Percentiles rank a stretch among this genome's conserved stretches.
Conservation (phyloP, 2,888 invertebrate species). For the Caenorhabditis sp. region DNA sequence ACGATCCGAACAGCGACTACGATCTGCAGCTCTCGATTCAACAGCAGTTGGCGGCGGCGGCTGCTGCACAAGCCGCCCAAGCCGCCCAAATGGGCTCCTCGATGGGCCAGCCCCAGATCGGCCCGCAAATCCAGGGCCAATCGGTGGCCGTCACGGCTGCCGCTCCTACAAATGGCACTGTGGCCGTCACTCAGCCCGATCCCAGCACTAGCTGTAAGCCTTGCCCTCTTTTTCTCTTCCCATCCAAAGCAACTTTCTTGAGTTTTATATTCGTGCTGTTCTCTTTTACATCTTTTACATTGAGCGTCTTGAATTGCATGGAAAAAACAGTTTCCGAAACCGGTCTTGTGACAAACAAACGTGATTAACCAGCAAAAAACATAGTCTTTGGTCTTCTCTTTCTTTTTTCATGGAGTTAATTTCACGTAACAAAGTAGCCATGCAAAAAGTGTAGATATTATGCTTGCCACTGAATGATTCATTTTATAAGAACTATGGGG, state of each 20-base stretch:
- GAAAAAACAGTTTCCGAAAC: slow-evolving; percentile 17
- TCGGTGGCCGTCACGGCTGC: slow-evolving; percentile 25
- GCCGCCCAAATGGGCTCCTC: slow-evolving; percentile 35
- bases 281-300: slow-evolving; percentile 48
- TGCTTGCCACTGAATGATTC: slow-evolving; percentile 49
- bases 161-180: slow-evolving; percentile 38
- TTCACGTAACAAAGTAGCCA: slow-evolving; percentile 46
- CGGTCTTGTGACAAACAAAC: slow-evolving; percentile 39
- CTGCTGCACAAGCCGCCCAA: slow-evolving; percentile 43
- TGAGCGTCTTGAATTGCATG: slow-evolving; percentile 57
- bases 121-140: slow-evolving; percentile 51
- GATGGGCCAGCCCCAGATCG: slow-evolving; percentile 47
- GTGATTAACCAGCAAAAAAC: slow-evolving; percentile 50
- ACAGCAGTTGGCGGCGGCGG: slow-evolving; percentile 62
- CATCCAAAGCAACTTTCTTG: slow-evolving; percentile 53
- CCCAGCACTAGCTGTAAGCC: slow-evolving; percentile 68
- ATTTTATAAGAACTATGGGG: too few species aligned
- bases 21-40: slow-evolving; percentile 65
- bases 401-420: slow-evolving; percentile 28
- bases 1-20: slow-evolving; percentile 60
- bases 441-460: slow-evolving; percentile 31
- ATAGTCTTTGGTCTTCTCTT: slow-evolving; percentile 18
- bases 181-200: slow-evolving; percentile 59
- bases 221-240: slow-evolving; percentile 54
- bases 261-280: slow-evolving; percentile 60